phyloP scores from a whole-genome alignment of 2,797 vertebrate species.

The Labroides dimidiatus region DNA sequence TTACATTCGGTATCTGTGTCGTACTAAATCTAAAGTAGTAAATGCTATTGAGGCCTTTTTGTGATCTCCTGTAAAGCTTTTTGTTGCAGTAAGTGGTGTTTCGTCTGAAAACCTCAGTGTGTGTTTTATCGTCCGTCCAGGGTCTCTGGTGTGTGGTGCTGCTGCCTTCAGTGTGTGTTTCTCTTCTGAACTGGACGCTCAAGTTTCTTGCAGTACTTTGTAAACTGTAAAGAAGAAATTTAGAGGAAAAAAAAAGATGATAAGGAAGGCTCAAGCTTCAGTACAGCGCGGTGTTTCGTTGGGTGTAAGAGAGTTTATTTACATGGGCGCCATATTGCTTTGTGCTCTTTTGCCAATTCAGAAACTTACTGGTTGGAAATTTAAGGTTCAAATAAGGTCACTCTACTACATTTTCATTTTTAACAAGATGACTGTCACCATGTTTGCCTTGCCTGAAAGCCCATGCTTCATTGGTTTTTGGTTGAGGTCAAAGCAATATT shows the following conservation, averaged over 20 bases:
- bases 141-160: background rate
- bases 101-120: background rate
- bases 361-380: too few relatives aligned
- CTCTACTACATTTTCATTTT: too few relatives aligned
- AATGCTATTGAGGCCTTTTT: conserved; percentile 47
- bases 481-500: too few relatives aligned
- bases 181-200: background rate
- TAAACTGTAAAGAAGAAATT: background rate
- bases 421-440: too few relatives aligned
- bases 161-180: background rate
- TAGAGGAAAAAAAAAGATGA: background rate
- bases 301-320: too few relatives aligned
- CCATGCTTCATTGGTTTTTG: too few relatives aligned
- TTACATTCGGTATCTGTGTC: conserved; percentile 62
- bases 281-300: too few relatives aligned
- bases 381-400: too few relatives aligned
- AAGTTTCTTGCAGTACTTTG: conserved; percentile 5
- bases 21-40: conserved; percentile 58
- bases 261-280: too few relatives aligned
- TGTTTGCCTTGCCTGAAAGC: too few relatives aligned
- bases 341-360: too few relatives aligned
- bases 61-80: conserved; percentile 39
- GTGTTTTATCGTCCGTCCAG: background rate
- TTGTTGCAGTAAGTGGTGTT: conserved; percentile 11
- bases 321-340: too few relatives aligned